Evolutionary conservation across 2,113 vertebrate species (phyloP), one percentile per base, ranked within the genome.

Genomic region (Oncorhynchus clarkii): DNA sequence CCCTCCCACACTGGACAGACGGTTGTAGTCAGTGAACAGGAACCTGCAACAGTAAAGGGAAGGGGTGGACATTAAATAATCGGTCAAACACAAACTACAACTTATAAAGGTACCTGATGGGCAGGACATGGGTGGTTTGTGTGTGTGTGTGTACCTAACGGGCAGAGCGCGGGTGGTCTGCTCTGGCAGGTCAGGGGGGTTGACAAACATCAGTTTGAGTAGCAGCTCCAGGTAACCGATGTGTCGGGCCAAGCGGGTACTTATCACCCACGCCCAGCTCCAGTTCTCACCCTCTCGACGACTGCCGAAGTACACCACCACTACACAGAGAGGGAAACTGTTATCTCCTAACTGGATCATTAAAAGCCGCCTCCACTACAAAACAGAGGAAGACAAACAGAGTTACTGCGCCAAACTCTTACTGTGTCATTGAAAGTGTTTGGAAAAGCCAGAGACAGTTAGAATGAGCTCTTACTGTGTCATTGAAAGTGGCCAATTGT

Each of bases 191-290:
- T 99, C 96, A 0, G 97, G 98, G 0, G 98, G 97, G 77, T 99
- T 99, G 65, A 98, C 96, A 71, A 99, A 99, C 97, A 99, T 98
- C 82, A 99, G 84, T 74, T 92, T 96, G 59, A 99, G 95, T 69
- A 99, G 95, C 71, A 99, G 90, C 83, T 99, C 95, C 90, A 99
- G 87, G 70, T 99, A 99, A 0, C 97, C 95, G 27, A 98, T 93
- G 72, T 99, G 97, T 49, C 96, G 95, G 0, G 97, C 98, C 91
- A 99, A 78, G 0, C 93, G 91, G 7, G 95, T 95, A 87, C 97
- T 99, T 69, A 98, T 84, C 0, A 96, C 89, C 98, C 97, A 99
- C 20, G 96, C 96, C 98, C 98, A 99, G 27, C 91, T 97, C 98
- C 97, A 99, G 57, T 91, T 95, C 77, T 99, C 97, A 0, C 97